These are phyloP conservation scores for Heterotilapia buettikoferi DNA, from an alignment of 2,113 vertebrate species.

Conservation along the genomic window DNA sequence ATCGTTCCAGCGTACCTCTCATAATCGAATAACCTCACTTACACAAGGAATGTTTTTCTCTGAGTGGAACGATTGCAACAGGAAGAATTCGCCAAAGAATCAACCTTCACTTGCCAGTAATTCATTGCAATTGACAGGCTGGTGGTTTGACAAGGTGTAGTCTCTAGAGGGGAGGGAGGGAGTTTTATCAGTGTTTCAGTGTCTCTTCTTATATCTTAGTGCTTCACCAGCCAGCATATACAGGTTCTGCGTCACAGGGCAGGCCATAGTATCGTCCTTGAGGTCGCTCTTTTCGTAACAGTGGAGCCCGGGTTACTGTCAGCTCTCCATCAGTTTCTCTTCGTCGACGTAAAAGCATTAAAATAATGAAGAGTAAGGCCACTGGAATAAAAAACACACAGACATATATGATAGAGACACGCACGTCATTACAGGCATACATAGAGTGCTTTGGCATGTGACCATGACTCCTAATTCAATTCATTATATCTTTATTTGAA, in stretches of 20 bases:
- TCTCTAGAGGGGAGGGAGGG: background rate
- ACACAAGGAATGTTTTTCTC: conserved; percentile 2
- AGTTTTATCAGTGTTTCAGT: background rate
- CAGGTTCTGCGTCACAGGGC: conserved; percentile 75
- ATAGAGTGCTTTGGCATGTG: background rate
- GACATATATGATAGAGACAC: background rate
- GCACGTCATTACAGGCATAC: background rate
- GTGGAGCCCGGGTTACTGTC: conserved; percentile 58
- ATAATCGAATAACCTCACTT: conserved; percentile 32
- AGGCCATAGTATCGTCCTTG: conserved; percentile 67
- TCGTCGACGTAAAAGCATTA: conserved; percentile 66
- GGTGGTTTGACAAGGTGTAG: background rate
- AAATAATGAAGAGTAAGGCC: conserved; percentile 65
- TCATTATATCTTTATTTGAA: background rate
- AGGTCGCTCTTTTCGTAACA: conserved; percentile 67
- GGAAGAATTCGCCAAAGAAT: background rate
- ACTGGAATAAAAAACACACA: conserved; percentile 55
- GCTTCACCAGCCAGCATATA: conserved; percentile 85
- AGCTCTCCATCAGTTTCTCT: conserved; percentile 60
- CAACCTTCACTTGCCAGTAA: background rate
- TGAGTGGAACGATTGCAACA: background rate
- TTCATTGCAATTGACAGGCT: conserved; percentile 5
- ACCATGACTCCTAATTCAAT: background rate
- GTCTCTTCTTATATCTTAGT: background rate
- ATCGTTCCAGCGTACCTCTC: background rate